A percentile compares a stretch with the other conserved stretches of the same genome.
Conservation (phyloP, 2,888 invertebrate genomes). For the Leptopilina syphax region DNA sequence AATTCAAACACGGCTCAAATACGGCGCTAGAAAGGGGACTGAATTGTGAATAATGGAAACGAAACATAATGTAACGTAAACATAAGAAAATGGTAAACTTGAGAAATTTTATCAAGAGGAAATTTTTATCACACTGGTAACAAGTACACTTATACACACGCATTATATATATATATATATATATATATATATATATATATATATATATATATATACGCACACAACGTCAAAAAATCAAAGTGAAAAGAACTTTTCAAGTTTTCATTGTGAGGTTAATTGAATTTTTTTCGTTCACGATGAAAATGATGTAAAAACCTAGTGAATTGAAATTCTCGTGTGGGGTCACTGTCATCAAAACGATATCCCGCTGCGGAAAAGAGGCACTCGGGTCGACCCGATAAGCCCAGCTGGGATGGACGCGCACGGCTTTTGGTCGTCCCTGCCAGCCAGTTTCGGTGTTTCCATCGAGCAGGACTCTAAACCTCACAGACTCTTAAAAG, state of each 20-base stretch:
- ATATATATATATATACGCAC: background rate
- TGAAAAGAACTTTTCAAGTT: background rate
- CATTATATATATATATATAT: too few species aligned
- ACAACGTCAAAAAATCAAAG: background rate
- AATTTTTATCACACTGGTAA: background rate
- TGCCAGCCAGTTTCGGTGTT: constrained; percentile 29
- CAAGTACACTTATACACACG: too few species aligned
- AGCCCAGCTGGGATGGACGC: constrained; percentile 44
- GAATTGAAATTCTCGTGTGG: background rate
- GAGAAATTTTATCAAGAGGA: background rate
- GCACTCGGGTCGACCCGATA: constrained; percentile 28
- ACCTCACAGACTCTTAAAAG: constrained; percentile 66
- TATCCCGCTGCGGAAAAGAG: constrained; percentile 6
- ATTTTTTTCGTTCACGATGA: background rate
- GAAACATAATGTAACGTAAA: constrained; percentile 9
- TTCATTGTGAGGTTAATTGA: constrained; percentile 3
- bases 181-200: too few species aligned
- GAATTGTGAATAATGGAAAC: constrained; percentile 21
- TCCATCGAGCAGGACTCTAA: constrained; percentile 44
- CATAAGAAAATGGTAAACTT: constrained; percentile 14
- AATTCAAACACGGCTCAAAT: constrained; percentile 23
- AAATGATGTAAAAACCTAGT: constrained; percentile 1
- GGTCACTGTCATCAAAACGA: constrained; percentile 32
- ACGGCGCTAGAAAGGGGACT: constrained; percentile 14
- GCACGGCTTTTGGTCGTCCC: constrained; percentile 41